A percentile compares a stretch with the other conserved stretches of the same genome.
These are phyloP conservation scores for Trididemnum miniatum DNA, from an alignment of 23 tunicate genomes.

Conservation along the genomic window DNA sequence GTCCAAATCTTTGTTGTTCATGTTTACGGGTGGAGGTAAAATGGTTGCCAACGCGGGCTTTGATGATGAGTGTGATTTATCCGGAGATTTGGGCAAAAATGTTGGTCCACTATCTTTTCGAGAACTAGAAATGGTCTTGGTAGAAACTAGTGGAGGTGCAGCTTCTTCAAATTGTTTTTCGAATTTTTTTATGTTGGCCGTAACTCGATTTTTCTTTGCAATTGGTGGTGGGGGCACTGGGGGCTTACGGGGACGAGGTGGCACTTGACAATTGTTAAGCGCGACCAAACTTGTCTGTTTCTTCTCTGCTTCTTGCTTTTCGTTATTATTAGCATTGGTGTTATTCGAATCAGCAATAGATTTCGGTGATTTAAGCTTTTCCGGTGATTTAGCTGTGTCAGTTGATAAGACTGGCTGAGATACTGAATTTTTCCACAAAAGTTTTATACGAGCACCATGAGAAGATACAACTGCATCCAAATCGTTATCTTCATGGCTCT, in stretches of 20 bases:
- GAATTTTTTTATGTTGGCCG: conserved; percentile 77
- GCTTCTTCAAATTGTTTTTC: conserved; percentile 49
- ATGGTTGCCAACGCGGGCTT: too few relatives aligned
- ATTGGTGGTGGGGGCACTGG: conserved; percentile 17
- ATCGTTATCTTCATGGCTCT: conserved; percentile 65
- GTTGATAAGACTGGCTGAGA: not conserved
- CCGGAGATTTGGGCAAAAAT: too few relatives aligned
- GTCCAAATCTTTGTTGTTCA: too few relatives aligned
- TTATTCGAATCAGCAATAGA: not conserved
- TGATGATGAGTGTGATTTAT: too few relatives aligned
- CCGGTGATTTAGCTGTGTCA: not conserved
- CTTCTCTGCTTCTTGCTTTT: not conserved
- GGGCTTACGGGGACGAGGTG: not conserved
- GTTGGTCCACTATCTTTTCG: too few relatives aligned
- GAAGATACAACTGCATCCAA: not conserved
- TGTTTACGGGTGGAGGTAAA: too few relatives aligned
- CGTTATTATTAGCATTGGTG: not conserved
- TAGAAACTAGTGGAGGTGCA: too few relatives aligned
- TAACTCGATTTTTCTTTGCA: conserved; percentile 41
- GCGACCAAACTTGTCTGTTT: not conserved
- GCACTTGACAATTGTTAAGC: not conserved
- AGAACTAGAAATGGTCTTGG: too few relatives aligned
- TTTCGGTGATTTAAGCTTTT: not conserved
- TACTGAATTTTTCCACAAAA: not conserved
- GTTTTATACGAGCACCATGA: not conserved